These are phyloP conservation scores for Drosophila multiciliata DNA, from an alignment of 2,888 invertebrate species.

Conservation along the genomic window DNA sequence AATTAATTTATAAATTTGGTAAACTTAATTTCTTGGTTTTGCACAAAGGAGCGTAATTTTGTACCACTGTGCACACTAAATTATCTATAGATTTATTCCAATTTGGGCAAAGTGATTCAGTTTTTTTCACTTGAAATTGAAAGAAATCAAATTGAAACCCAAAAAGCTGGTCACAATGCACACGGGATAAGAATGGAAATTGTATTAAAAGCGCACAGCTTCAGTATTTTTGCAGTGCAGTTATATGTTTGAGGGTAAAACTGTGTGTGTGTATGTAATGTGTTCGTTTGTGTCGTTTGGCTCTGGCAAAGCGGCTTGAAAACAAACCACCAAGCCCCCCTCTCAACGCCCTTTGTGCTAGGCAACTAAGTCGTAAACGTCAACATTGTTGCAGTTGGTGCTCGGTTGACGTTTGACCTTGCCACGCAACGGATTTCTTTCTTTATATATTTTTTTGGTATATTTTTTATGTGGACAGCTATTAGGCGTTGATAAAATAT, in stretches of 20 bases:
- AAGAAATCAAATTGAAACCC: slow-evolving; percentile 35
- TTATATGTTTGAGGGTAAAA: slow-evolving; percentile 28
- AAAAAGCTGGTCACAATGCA: slow-evolving; percentile 10
- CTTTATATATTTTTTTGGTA: slow-evolving; percentile 9
- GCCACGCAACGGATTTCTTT: slow-evolving; percentile 28
- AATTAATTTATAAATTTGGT: background rate
- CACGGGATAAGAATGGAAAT: slow-evolving; percentile 37
- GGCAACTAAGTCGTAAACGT: slow-evolving; percentile 73
- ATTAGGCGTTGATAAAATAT: slow-evolving; percentile 89
- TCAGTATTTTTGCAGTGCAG: slow-evolving; percentile 25
- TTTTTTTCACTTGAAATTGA: slow-evolving; percentile 22
- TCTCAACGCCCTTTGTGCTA: background rate
- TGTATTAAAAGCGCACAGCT: slow-evolving; percentile 57
- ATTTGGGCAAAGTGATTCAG: slow-evolving; percentile 12
- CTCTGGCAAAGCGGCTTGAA: slow-evolving; percentile 29
- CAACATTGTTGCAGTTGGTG: slow-evolving; percentile 72
- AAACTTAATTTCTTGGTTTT: background rate
- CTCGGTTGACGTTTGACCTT: slow-evolving; percentile 69
- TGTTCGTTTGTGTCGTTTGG: slow-evolving; percentile 14
- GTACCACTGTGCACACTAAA: slow-evolving; percentile 28
- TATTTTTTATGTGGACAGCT: slow-evolving; percentile 12
- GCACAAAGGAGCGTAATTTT: background rate
- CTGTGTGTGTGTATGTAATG: slow-evolving; percentile 9
- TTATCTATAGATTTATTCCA: slow-evolving; percentile 16
- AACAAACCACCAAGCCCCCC: slow-evolving; percentile 20